phyloP scores from a whole-genome alignment of 2,797 vertebrate genomes.

The Micrastur ruficollis region DNA sequence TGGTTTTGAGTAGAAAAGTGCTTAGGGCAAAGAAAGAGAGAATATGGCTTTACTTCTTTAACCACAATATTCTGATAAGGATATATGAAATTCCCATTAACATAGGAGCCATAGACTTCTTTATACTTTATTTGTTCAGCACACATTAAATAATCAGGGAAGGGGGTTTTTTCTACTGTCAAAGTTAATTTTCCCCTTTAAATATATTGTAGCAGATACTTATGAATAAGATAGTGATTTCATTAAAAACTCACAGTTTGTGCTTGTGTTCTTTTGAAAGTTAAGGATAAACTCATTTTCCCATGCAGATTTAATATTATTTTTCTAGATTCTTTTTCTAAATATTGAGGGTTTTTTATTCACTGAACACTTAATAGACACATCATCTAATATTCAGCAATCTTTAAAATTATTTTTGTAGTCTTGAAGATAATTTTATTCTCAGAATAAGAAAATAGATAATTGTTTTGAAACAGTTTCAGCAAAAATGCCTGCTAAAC shows the following conservation, averaged over 20 bases:
- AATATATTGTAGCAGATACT: not conserved
- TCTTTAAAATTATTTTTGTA: not conserved
- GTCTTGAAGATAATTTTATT: not conserved
- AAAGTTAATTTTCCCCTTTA: not conserved
- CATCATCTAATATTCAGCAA: not conserved
- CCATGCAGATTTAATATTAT: not conserved
- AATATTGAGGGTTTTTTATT: not conserved
- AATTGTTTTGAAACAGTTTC: not conserved
- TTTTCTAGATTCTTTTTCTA: not conserved
- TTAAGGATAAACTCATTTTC: not conserved
- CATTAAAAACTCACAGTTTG: not conserved
- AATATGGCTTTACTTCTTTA: not conserved
- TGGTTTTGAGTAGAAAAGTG: not conserved
- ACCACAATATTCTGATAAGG: slow-evolving; percentile 15
- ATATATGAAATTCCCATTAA: not conserved
- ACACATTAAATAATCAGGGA: not conserved
- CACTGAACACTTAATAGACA: not conserved
- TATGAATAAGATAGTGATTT: not conserved
- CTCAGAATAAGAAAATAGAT: not conserved
- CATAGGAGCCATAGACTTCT: not conserved
- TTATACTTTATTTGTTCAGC: not conserved
- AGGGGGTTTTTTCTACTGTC: not conserved
- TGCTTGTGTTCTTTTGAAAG: not conserved
- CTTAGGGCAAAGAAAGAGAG: not conserved
- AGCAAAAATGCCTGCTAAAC: not conserved